Percentiles rank a stretch among this genome's conserved stretches.
Conservation (phyloP, 2,888 invertebrate genomes). For the Herminia tarsipennalis region DNA sequence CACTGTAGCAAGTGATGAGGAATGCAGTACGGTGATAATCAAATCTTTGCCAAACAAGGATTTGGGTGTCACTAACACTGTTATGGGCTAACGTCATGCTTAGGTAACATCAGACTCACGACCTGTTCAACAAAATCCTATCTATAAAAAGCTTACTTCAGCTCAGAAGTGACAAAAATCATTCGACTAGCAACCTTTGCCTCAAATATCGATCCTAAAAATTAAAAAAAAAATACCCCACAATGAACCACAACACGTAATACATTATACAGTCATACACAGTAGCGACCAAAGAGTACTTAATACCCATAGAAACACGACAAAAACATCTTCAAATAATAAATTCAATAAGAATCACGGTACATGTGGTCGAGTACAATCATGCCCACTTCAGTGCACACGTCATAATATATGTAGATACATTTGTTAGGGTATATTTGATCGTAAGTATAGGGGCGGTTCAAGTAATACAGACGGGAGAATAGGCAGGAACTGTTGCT, state of each 20-base stretch:
- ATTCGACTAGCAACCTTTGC: too few relatives aligned
- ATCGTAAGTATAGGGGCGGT: slow-evolving; percentile 73
- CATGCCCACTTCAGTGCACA: slow-evolving; percentile 57
- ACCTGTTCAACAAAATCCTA: too few relatives aligned
- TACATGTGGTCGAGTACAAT: slow-evolving; percentile 79
- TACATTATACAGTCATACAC: slow-evolving; percentile 21
- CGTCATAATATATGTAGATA: slow-evolving; percentile 27
- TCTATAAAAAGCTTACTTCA: too few relatives aligned
- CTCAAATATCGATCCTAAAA: neutral
- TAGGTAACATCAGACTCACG: too few relatives aligned
- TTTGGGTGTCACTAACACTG: too few relatives aligned
- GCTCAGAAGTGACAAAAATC: too few relatives aligned
- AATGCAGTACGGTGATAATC: too few relatives aligned
- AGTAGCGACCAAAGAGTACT: slow-evolving; percentile 40
- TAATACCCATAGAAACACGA: slow-evolving; percentile 39
- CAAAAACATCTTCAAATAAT: slow-evolving; percentile 73
- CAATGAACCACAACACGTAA: slow-evolving; percentile 6
- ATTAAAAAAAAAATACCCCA: neutral
- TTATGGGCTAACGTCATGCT: too few relatives aligned
- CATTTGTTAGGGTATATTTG: slow-evolving; percentile 58
- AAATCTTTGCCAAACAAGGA: too few relatives aligned
- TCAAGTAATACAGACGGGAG: slow-evolving; percentile 33
- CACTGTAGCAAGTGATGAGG: too few relatives aligned
- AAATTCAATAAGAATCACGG: slow-evolving; percentile 74
- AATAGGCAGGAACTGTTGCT: slow-evolving; percentile 24